phyloP scores from a whole-genome alignment of 2,888 invertebrate species.

The Pyralis farinalis region DNA sequence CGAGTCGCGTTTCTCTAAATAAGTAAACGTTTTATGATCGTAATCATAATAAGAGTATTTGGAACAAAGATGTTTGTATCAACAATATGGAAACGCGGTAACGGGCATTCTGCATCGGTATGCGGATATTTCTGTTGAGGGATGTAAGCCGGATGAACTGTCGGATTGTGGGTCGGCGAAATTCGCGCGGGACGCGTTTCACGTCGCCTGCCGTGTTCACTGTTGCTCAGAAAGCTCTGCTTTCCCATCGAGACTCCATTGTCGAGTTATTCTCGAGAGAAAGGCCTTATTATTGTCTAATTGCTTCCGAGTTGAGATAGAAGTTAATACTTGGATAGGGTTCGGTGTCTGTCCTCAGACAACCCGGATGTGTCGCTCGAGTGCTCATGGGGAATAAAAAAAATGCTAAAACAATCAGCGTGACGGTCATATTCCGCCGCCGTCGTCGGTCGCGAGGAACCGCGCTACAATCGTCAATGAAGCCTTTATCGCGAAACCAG shows the following conservation, averaged over 20 bases:
- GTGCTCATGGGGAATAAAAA: conserved; percentile 35
- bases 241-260: conserved; percentile 53
- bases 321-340: conserved; percentile 6
- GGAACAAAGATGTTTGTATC: neutral
- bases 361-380: conserved; percentile 43
- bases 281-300: conserved; percentile 29
- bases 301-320: conserved; percentile 8
- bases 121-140: conserved; percentile 38
- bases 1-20: conserved; percentile 5
- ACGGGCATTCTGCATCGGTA: conserved; percentile 18
- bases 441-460: conserved; percentile 31
- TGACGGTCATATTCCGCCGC: conserved; percentile 41
- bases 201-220: conserved; percentile 34
- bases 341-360: conserved; percentile 15
- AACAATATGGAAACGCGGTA: neutral
- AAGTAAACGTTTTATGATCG: neutral
- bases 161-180: conserved; percentile 55
- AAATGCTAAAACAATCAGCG: conserved; percentile 24
- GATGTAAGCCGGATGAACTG: conserved; percentile 40
- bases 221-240: conserved; percentile 41
- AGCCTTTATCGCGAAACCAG: conserved; percentile 52
- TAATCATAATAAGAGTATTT: neutral
- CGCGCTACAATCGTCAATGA: conserved; percentile 44
- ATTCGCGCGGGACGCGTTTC: conserved; percentile 46
- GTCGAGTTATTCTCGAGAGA: conserved; percentile 41